Evolutionary conservation across 1,140 invertebrate species (phyloP), one percentile per base, ranked within the genome.

Genomic region (Lordiphosa stackelbergi): DNA sequence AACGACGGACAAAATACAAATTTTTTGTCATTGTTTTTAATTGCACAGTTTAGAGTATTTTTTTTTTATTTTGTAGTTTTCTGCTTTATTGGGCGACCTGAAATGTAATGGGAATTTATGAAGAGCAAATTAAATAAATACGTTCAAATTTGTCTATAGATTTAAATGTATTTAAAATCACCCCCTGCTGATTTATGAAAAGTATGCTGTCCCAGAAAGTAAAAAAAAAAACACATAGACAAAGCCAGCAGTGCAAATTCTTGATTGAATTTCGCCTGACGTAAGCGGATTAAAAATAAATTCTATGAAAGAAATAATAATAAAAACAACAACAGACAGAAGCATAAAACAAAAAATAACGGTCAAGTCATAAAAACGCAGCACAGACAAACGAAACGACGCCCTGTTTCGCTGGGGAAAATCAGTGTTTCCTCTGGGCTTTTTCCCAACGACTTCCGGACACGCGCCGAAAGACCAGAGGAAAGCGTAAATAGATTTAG

Each of bases 271-370:
- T 69, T 69, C 48, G 54, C 61, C 66, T 72, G 66, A 72, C 69
- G 69, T 72, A 72, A 72, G 69, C 69, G 69, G 69, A 72, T 72
- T 72, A 72, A 69, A 71, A 69, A 53, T 63, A 66, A 72, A 60
- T 65, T 72, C 69, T 72, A 72, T 69, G 60, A 56, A 19, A 13
- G 28, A 53, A 55, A 38, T 51, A 34, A 53, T 13, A 57, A 24
- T 34, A 53, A 54, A 36, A 60, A 54, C 49, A 66, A 64, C 55
- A 69, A 63, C 55, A 69, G 54, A 69, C 31, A 49, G 34, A 61
- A 62, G 55, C 54, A 71, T 58, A 71, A 69, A 63, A 59, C 54
- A 71, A 64, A 55, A 59, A 6, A 71, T 71, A 64, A 63, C 60
- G 69, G 41, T 59, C 59, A 55, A 69, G 52, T 64, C 65, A 63